Base-by-base conservation (phyloP, 2,888 invertebrate genomes). In the Volucella inflata region DNA sequence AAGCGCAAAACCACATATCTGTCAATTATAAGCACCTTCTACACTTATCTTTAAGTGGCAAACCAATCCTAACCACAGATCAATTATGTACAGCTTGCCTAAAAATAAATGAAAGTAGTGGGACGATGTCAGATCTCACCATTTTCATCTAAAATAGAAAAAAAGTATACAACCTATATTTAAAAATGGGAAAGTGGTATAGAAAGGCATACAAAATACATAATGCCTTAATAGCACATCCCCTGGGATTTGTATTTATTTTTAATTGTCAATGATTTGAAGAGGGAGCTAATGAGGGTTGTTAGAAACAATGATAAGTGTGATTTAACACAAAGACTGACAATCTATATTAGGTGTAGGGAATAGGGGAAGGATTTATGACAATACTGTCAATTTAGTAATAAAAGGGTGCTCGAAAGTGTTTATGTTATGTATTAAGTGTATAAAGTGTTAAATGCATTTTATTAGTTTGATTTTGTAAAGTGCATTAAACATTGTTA, bases 161-260 rank as follows among this genome's bases (percentile, higher is more conserved):
- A 6, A 6, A 30, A 30, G 4, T 30, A 2, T 30, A 30, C 4
- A 30, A 30, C 30, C 6, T 6, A 30, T 30, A 30, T 30, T 30
- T 6, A 17, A 30, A 70, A 21, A 30, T 64, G 36, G 48, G 36
- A 42, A 65, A 71, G 16, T 72, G 21, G 71, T 36, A 67, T 51
- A 76, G 65, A 65, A 40, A 44, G 48, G 6, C 30, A 6, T 30
- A 30, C 6, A 30, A 30, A 30, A 30, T 30, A 30, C 30, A 30
- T 6, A 30, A n/a, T n/a, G n/a, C 30, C 30, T 3, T 30, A 30
- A 30, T 30, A 30, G 30, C 6, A 30, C 30, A 30, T 51, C 68
- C 59, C 59, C 40, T 60, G 53, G 46, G 50, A 48, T 71, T 42
- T 82, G 65, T 65, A 71, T 82, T 82, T 76, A 81, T 82, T 82